Evolutionary conservation across 2,797 vertebrate genomes (phyloP).

Genomic region (Anas acuta): DNA sequence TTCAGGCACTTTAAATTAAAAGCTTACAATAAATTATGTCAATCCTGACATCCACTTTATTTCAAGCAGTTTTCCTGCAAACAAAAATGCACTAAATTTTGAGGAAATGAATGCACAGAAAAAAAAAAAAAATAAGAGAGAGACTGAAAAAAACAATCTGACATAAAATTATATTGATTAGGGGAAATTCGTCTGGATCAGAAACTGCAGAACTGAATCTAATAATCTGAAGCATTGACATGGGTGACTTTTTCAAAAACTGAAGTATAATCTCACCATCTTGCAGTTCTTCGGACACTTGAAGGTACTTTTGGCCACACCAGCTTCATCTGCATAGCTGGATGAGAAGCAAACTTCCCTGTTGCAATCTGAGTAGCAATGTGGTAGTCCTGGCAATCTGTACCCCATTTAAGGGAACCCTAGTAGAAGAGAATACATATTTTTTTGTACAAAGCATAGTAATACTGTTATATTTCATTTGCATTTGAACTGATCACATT

Average conservation of each 20-base stretch:
- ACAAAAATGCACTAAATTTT: background rate
- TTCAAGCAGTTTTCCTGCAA: background rate
- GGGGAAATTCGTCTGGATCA: background rate
- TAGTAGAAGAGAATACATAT: conserved; percentile 29
- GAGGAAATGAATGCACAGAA: background rate
- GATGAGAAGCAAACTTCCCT: conserved; percentile 77
- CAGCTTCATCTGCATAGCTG: conserved; percentile 80
- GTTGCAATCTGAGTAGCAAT: conserved; percentile 77
- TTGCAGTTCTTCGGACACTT: conserved; percentile 50
- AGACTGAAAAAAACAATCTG: background rate
- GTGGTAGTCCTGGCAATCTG: conserved; percentile 82
- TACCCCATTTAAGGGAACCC: conserved; percentile 84
- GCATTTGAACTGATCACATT: background rate
- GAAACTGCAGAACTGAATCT: background rate
- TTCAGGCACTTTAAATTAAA: background rate
- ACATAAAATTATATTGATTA: background rate
- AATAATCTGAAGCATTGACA: background rate
- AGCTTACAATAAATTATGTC: background rate
- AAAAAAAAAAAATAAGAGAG: background rate
- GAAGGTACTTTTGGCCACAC: conserved; percentile 81
- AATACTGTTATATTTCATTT: background rate
- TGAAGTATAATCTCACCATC: conserved; percentile 70
- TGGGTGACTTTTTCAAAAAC: background rate
- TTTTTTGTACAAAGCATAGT: background rate
- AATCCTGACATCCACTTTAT: background rate